phyloP scores from a whole-genome alignment of 2,797 vertebrate genomes.

The Coluber constrictor region DNA sequence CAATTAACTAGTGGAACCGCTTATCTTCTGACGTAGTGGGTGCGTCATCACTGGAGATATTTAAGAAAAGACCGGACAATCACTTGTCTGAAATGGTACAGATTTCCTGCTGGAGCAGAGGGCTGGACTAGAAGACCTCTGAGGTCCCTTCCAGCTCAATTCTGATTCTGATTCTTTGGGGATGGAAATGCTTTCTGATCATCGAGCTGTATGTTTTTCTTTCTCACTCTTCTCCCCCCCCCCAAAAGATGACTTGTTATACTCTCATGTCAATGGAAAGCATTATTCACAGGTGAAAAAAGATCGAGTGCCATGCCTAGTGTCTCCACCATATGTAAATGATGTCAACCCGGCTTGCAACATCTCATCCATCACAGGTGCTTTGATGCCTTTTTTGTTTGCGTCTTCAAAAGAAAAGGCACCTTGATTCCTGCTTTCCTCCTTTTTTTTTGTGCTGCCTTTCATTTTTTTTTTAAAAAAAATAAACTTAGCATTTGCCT shows the following conservation, averaged over 20 bases:
- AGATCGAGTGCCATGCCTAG: conserved; percentile 17
- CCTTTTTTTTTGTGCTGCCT: not conserved
- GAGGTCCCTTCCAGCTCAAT: not conserved
- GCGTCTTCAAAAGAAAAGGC: conserved; percentile 52
- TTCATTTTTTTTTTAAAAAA: not conserved
- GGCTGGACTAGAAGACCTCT: not conserved
- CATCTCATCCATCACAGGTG: conserved; percentile 56
- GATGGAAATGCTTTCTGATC: not conserved
- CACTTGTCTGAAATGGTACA: not conserved
- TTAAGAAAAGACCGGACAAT: no score
- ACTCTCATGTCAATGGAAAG: conserved; percentile 43
- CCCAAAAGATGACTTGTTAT: conserved; percentile 33
- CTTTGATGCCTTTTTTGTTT: conserved; percentile 44
- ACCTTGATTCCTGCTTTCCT: conserved; percentile 56
- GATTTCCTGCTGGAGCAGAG: not conserved
- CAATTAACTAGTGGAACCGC: no score
- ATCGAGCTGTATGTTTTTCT: not conserved
- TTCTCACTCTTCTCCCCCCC: not conserved
- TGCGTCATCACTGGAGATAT: no score
- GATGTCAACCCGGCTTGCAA: conserved; percentile 32
- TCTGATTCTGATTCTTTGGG: conserved; percentile 2
- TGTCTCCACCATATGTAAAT: conserved; percentile 59
- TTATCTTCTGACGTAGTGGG: no score
- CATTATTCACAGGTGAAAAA: conserved; percentile 51
- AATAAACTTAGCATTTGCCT: not conserved